Base-by-base conservation (phyloP, 2,888 invertebrate species). In the Ptychoptera albimana region DNA sequence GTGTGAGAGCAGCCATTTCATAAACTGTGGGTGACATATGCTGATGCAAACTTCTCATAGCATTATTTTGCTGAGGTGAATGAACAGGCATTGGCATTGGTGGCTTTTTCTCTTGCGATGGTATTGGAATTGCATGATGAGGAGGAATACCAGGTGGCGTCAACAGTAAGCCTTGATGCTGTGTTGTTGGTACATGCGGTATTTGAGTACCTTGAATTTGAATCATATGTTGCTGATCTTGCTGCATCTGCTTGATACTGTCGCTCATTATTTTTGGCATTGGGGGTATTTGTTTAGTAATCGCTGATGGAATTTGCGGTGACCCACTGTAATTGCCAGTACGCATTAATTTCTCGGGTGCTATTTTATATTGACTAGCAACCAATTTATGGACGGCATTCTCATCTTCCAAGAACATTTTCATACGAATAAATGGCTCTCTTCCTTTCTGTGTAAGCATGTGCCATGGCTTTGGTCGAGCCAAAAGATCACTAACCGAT, bases 391-490 rank as follows among this genome's bases (percentile, higher is more conserved):
- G 92, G 2, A 93, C 91, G 10, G 92, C 92, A 57, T 91, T 89
- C 53, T 92, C 91, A 57, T 93, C 93, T 66, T 92, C 92, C 52
- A 96, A 70, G 67, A 96, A 96, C 83, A 94, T 89, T 65, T 93
- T 91, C 94, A 96, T 96, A 48, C 94, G 74, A 50, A 96, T 94
- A 68, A 94, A 96, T 0, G 94, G 96, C 60, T 96, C 94, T 23
- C 94, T 74, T 2, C 93, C 93, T 64, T 94, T 94, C 60, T 89
- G 91, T 11, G 98, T 98, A 42, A 98, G 73, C 93, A 96, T 94
- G 61, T 93, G 91, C 98, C 97, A 98, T 0, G 96, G 93, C 63
- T 98, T 98, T 32, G 98, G 98, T 43, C 98, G 70, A 16, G 97
- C 97, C 50, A 98, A 70, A 37, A 98, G 73, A 65, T 98, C 98